phyloP scores from a whole-genome alignment of 2,797 vertebrate species.

The Pempheris klunzingeri region DNA sequence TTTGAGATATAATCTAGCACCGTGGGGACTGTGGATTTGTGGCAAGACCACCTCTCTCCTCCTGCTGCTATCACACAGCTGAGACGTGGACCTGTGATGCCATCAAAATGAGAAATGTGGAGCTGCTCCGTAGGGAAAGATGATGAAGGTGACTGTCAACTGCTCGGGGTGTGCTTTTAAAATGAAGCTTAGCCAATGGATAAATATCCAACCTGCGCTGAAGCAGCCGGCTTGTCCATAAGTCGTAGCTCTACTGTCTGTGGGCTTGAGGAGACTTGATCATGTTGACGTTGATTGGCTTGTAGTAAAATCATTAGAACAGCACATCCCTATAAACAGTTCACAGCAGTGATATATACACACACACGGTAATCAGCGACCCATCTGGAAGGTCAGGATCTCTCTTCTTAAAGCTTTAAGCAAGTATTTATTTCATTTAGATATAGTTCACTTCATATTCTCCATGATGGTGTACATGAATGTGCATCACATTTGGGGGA shows the following conservation, averaged over 20 bases:
- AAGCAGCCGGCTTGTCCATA: too few relatives aligned
- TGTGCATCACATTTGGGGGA: background rate
- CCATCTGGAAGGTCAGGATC: background rate
- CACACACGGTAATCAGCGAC: background rate
- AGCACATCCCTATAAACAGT: background rate
- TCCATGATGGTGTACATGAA: background rate
- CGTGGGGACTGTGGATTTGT: background rate
- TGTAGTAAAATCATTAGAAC: background rate
- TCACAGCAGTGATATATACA: slow-evolving; percentile 2
- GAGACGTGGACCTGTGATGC: slow-evolving; percentile 12
- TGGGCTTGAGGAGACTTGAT: background rate
- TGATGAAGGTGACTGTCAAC: slow-evolving; percentile 30
- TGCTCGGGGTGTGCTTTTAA: slow-evolving; percentile 11
- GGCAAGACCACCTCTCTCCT: background rate
- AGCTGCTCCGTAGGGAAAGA: slow-evolving; percentile 52
- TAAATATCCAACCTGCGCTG: background rate
- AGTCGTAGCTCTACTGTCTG: background rate
- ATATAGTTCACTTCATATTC: background rate
- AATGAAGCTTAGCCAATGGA: too few relatives aligned
- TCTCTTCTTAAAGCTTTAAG: background rate
- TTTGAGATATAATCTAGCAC: background rate
- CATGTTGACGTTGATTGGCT: background rate
- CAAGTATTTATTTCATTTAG: background rate
- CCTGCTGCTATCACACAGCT: background rate
- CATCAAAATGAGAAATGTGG: slow-evolving; percentile 37